Evolutionary conservation across 2,797 vertebrate species (phyloP), one percentile per base, ranked within the genome.

Genomic region (Neosilurus hyrtlii): DNA sequence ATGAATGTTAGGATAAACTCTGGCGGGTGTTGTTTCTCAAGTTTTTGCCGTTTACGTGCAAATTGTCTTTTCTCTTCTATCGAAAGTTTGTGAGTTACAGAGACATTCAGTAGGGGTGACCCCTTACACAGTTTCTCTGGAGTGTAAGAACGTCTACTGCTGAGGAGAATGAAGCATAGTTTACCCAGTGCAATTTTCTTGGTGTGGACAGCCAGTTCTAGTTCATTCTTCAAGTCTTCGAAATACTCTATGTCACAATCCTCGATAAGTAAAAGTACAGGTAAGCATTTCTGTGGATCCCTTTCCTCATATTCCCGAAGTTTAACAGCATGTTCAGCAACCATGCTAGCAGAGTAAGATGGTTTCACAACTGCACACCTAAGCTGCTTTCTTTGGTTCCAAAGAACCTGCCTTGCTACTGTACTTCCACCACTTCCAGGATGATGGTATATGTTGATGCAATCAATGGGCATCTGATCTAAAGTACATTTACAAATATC

Each of bases 361-460:
- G 90, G 63, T 73, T 94, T 96, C 61, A 95, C 92, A 75, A 96
- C 89, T 0, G 90, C 95, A 90, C 95, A 96, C 78, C 95, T 91
- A 5, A 95, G 83, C 9, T 91, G 83, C 79, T 89, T 95, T 85
- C 92, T 93, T 14, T 88, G 92, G 84, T 94, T 94, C 96, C 96
- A 96, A 2, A 96, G 86, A 51, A 96, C 90, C 73, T 96, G 95
- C n/a, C 94, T 91, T 74, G 93, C 94, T 52, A 96, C 93, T 59
- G 96, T 96, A 87, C 96, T 96, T 70, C 96, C 96, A 57, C 96
- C 96, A 10, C 96, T 96, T 51, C 96, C 95, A 43, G 96, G 95
- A 70, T 96, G 95, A 89, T 96, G 96, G 88, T 92, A 95, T 89
- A 96, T 94, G 84, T 94, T 94, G 30, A 96, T 89, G 76, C 85